Evolutionary conservation across 1,140 invertebrate genomes (phyloP), one percentile per base, ranked within the genome.

Genomic region (Drosophila ananassae): DNA sequence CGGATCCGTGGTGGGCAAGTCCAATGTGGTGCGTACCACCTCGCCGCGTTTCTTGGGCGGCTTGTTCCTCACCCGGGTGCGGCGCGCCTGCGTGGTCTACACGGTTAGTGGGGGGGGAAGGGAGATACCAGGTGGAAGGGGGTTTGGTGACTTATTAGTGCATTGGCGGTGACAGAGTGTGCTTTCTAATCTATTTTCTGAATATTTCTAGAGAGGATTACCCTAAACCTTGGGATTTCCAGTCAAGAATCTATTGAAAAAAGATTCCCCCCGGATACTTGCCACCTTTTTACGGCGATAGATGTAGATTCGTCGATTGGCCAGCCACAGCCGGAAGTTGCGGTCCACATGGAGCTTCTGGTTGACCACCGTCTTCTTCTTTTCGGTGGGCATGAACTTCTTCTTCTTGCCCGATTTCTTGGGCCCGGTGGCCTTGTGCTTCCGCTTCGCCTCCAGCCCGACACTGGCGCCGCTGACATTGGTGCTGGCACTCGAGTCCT

Each of bases 1-100:
- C 0, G 93, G 93, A 87, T 94, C 93, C 1, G 93, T 93, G 5
- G 92, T 93, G 25, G 93, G 93, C 55, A 94, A 77, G 61, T 93
- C 93, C 63, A 94, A 90, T 0, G 92, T 90, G 25, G 92, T 89
- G 68, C 93, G 87, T 24, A 79, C 72, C 44, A 79, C 51, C 21
- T 87, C 82, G 28, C 73, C 54, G 34, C 92, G 71, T 48, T 91
- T 77, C 68, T 89, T 73, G 0, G 71, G 25, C 10, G 77, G 69
- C 71, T 90, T 91, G 34, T 48, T 73, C 8, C 87, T 74, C 3
- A 66, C 60, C 22, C 79, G 84, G 7, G 80, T 75, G 21, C 84
- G 79, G 10, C 84, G 84, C 44, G 55, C 66, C 84, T 89, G 50
- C 21, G 61, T 56, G 47, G 34, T 34, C 68, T 73, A 41, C 37